Evolutionary conservation across 2,888 invertebrate genomes (phyloP).

Genomic region (Ochropleura leucogaster): DNA sequence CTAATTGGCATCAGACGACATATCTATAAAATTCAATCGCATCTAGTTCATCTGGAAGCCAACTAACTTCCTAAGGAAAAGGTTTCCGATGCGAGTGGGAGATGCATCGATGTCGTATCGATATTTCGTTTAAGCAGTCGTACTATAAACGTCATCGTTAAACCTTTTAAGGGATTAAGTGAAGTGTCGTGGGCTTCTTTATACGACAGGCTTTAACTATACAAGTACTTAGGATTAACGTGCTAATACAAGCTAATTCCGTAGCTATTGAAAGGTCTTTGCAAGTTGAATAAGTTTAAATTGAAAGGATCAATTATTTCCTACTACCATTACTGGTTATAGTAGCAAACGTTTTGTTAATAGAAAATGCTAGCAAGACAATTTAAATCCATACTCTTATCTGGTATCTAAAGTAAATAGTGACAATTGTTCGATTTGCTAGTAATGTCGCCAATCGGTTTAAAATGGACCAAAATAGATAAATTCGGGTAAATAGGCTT

Average conservation of each 20-base stretch:
- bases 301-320: slow-evolving; percentile 14
- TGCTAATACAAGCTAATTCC: slow-evolving; percentile 28
- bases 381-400: slow-evolving; percentile 10
- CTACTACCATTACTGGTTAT: not conserved
- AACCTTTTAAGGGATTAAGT: slow-evolving; percentile 58
- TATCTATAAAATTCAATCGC: slow-evolving; percentile 15
- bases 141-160: slow-evolving; percentile 53
- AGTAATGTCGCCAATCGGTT: slow-evolving; percentile 15
- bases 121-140: slow-evolving; percentile 49
- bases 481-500: slow-evolving; percentile 37
- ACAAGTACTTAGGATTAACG: slow-evolving; percentile 37
- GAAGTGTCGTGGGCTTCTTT: slow-evolving; percentile 57
- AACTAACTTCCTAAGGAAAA: slow-evolving; percentile 31
- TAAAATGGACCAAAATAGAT: slow-evolving; percentile 34
- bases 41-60: slow-evolving; percentile 23
- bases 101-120: slow-evolving; percentile 40
- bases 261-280: slow-evolving; percentile 4
- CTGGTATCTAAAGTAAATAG: slow-evolving; percentile 25
- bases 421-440: slow-evolving; percentile 35
- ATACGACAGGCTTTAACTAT: slow-evolving; percentile 39
- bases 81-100: slow-evolving; percentile 37
- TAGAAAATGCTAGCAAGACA: slow-evolving; percentile 10
- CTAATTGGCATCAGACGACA: slow-evolving; percentile 35
- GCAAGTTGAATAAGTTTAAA: slow-evolving; percentile 13
- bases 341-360: not conserved